These are phyloP conservation scores for Scatophagus argus DNA, from an alignment of 2,113 vertebrate genomes.

Conservation along the genomic window DNA sequence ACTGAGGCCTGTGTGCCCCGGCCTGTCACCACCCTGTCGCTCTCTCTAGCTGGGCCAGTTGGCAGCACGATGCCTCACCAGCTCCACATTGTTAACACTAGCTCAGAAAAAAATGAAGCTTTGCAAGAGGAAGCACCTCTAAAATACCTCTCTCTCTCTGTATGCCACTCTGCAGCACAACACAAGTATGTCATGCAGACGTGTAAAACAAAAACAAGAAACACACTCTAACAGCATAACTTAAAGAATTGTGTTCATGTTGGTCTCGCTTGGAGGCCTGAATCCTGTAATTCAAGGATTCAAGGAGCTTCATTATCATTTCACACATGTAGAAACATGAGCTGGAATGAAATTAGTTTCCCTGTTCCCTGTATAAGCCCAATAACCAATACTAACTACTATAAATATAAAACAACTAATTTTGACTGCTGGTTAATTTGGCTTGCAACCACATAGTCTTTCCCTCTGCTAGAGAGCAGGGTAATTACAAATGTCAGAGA, in stretches of 20 bases:
- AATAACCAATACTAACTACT: too few species aligned
- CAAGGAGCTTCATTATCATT: too few species aligned
- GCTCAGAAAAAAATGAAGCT: conserved; percentile 28
- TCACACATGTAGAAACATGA: too few species aligned
- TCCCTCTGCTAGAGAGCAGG: conserved; percentile 12
- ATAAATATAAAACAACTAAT: too few species aligned
- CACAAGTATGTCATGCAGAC: too few species aligned
- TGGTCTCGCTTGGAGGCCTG: neutral
- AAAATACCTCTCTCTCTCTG: conserved; percentile 10
- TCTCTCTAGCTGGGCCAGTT: conserved; percentile 62
- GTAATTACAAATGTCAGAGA: conserved; percentile 45
- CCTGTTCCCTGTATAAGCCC: too few species aligned
- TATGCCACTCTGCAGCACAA: neutral
- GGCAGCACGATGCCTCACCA: conserved; percentile 56
- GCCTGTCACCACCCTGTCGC: conserved; percentile 77
- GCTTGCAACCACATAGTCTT: conserved; percentile 25
- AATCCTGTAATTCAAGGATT: too few species aligned
- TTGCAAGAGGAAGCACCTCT: conserved; percentile 27
- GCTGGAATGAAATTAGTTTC: too few species aligned
- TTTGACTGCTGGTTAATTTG: conserved; percentile 27
- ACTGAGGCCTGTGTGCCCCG: conserved; percentile 72
- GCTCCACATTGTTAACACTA: conserved; percentile 51
- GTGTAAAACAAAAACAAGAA: neutral
- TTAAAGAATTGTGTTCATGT: neutral
- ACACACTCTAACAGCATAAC: neutral